phyloP scores from a whole-genome alignment of 92 coral and sea anemone species.

The Phenganax stokvisi region DNA sequence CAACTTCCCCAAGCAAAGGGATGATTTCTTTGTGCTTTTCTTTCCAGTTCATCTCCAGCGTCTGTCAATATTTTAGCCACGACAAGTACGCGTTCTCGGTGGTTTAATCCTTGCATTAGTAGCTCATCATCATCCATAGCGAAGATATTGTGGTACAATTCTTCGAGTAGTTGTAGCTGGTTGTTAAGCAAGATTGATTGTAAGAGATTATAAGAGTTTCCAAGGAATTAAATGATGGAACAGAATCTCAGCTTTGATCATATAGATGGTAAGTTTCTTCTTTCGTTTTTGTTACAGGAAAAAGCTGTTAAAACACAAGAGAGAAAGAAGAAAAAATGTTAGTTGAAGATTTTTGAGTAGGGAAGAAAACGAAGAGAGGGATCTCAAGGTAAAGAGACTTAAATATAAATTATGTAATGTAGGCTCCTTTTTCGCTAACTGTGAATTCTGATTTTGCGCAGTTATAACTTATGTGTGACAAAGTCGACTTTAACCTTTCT shows the following conservation, averaged over 20 bases:
- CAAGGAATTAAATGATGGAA: not conserved
- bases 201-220: not conserved
- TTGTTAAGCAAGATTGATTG: too few relatives aligned
- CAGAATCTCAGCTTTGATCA: not conserved
- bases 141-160: too few relatives aligned
- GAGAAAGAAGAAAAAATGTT: not conserved
- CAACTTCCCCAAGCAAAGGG: not conserved
- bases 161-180: too few relatives aligned
- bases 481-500: too few relatives aligned
- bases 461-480: too few relatives aligned
- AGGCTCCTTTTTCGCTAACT: too few relatives aligned
- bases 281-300: not conserved
- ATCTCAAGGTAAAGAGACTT: too few relatives aligned
- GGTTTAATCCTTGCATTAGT: conserved; percentile 2
- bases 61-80: not conserved
- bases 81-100: not conserved
- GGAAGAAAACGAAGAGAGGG: too few relatives aligned
- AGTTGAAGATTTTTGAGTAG: too few relatives aligned
- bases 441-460: too few relatives aligned
- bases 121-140: conserved; percentile 6
- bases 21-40: not conserved
- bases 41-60: not conserved
- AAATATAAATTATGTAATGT: too few relatives aligned
- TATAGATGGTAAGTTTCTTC: not conserved
- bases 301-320: not conserved